Evolutionary conservation across 2,113 vertebrate genomes (phyloP).

Genomic region (Ibidorhyncha struthersii): DNA sequence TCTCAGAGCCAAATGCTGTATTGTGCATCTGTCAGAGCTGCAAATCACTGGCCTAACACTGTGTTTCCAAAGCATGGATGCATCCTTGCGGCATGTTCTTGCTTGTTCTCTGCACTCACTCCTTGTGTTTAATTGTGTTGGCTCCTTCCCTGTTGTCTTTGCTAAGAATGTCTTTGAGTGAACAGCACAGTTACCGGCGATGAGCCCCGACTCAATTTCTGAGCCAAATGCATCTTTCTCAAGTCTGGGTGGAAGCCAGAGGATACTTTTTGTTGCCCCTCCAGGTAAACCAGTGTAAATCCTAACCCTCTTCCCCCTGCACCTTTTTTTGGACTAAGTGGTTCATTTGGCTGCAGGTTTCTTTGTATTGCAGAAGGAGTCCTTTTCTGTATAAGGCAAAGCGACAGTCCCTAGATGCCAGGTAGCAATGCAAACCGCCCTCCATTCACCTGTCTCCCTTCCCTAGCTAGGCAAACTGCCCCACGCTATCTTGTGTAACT

Average conservation of each 20-base stretch:
- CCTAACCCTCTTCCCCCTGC: background rate
- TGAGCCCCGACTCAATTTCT: background rate
- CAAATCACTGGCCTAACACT: background rate
- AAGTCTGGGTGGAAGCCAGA: background rate
- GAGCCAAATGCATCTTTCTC: background rate
- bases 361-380: background rate
- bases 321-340: background rate
- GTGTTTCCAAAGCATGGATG: background rate
- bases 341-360: background rate
- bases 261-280: background rate
- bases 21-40: slow-evolving; percentile 57
- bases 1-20: slow-evolving; percentile 48
- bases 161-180: background rate
- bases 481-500: accelerated
- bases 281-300: background rate
- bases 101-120: background rate
- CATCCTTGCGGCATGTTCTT: background rate
- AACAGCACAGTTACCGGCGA: background rate
- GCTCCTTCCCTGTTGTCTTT: background rate
- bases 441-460: background rate
- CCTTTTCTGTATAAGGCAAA: background rate
- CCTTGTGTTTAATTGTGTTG: background rate
- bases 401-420: accelerated
- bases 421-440: background rate
- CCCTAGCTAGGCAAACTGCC: background rate